These are phyloP conservation scores for Pseudococcus viburni DNA, from an alignment of 2,888 invertebrate genomes.

Conservation along the genomic window DNA sequence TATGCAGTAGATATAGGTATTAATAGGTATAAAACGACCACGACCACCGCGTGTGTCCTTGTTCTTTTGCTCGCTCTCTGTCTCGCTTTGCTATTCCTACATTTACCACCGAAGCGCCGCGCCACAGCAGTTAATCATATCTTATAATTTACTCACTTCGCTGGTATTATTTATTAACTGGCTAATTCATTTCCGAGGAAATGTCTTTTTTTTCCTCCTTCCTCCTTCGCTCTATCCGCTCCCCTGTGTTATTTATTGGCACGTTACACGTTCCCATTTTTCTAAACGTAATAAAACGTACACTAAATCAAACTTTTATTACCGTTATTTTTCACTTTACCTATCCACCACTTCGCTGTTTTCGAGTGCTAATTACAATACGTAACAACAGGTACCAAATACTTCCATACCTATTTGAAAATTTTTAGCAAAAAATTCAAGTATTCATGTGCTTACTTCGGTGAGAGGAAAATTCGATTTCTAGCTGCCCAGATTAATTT, in stretches of 20 bases:
- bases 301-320: constrained; percentile 37
- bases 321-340: constrained; percentile 14
- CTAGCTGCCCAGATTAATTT: no score
- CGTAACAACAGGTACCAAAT: no score
- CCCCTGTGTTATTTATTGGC: constrained; percentile 35
- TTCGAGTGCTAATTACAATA: not conserved
- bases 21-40: no score
- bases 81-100: not conserved
- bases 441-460: no score
- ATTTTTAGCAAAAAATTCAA: no score
- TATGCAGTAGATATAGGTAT: no score
- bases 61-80: not conserved
- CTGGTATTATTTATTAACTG: constrained; percentile 34
- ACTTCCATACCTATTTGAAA: no score
- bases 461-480: no score
- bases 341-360: not conserved
- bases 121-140: constrained; percentile 16
- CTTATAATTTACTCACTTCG: constrained; percentile 30
- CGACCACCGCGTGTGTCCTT: not conserved
- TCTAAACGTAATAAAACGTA: constrained; percentile 14
- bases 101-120: not conserved
- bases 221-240: not conserved
- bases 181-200: constrained; percentile 29
- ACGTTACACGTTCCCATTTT: constrained; percentile 23
- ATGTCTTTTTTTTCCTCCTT: constrained; percentile 8